phyloP scores from a whole-genome alignment of 2,113 vertebrate genomes.

The Pelvicachromis taeniatus region DNA sequence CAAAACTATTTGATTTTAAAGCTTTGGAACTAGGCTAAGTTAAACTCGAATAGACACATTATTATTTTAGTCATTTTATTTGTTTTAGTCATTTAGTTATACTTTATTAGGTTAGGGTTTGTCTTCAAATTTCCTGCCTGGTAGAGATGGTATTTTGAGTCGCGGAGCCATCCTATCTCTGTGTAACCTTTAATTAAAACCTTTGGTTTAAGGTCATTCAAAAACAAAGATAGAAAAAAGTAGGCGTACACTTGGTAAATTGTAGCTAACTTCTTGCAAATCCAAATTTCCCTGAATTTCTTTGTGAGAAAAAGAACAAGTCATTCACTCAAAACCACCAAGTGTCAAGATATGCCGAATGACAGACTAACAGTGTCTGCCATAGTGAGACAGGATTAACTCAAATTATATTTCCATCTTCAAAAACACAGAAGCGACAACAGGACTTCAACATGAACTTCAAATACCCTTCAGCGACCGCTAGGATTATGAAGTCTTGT shows the following conservation, averaged over 20 bases:
- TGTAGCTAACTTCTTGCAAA: background rate
- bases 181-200: background rate
- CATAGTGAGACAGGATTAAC: background rate
- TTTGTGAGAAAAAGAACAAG: background rate
- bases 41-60: background rate
- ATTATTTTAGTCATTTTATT: rapidly evolving
- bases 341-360: background rate
- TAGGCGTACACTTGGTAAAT: background rate
- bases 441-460: background rate
- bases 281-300: background rate
- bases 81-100: background rate
- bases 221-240: background rate
- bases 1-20: rapidly evolving
- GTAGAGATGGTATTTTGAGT: background rate
- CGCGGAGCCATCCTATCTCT: rapidly evolving
- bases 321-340: background rate
- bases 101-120: background rate
- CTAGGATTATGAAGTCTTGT: slow-evolving; percentile 35
- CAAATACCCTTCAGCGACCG: background rate
- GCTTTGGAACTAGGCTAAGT: background rate
- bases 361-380: background rate
- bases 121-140: background rate
- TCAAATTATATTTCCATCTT: background rate
- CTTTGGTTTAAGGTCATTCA: background rate
- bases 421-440: background rate